Conservation (phyloP, 2,113 vertebrate species). For the Aspiorhynchus laticeps region DNA sequence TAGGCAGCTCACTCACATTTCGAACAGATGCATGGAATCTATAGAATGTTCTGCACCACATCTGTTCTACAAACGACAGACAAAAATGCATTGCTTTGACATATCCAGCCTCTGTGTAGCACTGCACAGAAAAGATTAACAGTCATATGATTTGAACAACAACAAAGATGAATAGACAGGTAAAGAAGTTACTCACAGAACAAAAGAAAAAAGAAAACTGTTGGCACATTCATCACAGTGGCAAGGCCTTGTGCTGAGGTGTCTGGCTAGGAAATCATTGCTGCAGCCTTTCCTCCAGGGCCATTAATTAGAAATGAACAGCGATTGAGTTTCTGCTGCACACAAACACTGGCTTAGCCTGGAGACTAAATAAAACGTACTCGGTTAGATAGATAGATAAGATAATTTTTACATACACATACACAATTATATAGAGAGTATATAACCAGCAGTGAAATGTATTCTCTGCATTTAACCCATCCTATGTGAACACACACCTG, state of each 20-base stretch:
- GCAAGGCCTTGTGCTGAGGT: slow-evolving; percentile 27
- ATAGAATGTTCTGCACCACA: slow-evolving; percentile 2
- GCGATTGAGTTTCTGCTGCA: slow-evolving; percentile 37
- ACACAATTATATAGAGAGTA: too few relatives aligned
- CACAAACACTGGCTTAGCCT: slow-evolving; percentile 35
- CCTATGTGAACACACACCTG: too few relatives aligned
- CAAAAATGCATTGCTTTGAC: background rate
- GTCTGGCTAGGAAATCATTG: slow-evolving; percentile 45
- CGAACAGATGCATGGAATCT: background rate
- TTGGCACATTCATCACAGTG: slow-evolving; percentile 42
- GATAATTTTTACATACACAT: too few relatives aligned
- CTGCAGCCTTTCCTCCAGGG: slow-evolving; percentile 45
- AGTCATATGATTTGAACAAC: slow-evolving; percentile 14
- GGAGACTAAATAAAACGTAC: slow-evolving; percentile 19
- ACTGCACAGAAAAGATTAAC: background rate
- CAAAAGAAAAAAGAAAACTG: slow-evolving; percentile 26
- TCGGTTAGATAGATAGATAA: too few relatives aligned
- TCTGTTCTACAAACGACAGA: background rate
- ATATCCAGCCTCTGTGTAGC: background rate
- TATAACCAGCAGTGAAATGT: too few relatives aligned
- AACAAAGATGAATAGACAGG: slow-evolving; percentile 12
- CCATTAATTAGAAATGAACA: slow-evolving; percentile 59
- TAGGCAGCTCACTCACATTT: background rate
- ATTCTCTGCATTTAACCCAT: too few relatives aligned
- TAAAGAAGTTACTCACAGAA: slow-evolving; percentile 42